Evolutionary conservation across 2,113 vertebrate species (phyloP).

Genomic region (Porphyrio hochstetteri): DNA sequence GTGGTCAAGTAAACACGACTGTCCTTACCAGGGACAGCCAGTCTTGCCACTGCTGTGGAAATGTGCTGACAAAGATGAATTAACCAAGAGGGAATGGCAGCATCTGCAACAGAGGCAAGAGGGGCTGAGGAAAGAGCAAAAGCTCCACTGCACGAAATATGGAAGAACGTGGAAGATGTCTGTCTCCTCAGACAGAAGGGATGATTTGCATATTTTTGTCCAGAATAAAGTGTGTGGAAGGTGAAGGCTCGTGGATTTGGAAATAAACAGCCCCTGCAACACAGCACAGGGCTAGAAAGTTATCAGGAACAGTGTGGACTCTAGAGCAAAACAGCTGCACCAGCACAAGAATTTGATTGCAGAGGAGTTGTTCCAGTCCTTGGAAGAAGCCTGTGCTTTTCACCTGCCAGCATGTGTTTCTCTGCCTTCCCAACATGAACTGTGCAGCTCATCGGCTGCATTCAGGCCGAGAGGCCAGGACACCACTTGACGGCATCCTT

Average conservation of each 20-base stretch:
- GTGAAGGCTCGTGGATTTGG: neutral
- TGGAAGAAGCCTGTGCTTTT: neutral
- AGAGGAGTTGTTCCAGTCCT: neutral
- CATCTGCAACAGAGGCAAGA: neutral
- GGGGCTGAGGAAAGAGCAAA: neutral
- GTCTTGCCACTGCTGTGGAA: neutral
- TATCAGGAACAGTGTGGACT: neutral
- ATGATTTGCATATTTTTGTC: neutral
- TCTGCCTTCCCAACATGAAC: neutral
- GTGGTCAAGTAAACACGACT: neutral
- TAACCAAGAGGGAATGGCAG: neutral
- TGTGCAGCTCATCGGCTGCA: fast-evolving
- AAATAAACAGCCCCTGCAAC: neutral
- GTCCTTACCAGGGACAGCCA: neutral
- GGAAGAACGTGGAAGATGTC: neutral
- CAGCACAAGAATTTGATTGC: neutral
- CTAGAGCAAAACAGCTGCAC: neutral
- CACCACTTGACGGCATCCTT: neutral
- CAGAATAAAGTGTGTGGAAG: slow-evolving; percentile 13
- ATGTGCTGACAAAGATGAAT: slow-evolving; percentile 20
- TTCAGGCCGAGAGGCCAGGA: neutral
- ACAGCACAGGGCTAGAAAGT: neutral
- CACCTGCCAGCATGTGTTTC: fast-evolving
- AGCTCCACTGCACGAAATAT: neutral
- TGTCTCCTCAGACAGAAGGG: neutral